Evolutionary conservation across 2,797 vertebrate genomes (phyloP), one percentile per base, ranked within the genome.

Genomic region (Dermochelys coriacea): DNA sequence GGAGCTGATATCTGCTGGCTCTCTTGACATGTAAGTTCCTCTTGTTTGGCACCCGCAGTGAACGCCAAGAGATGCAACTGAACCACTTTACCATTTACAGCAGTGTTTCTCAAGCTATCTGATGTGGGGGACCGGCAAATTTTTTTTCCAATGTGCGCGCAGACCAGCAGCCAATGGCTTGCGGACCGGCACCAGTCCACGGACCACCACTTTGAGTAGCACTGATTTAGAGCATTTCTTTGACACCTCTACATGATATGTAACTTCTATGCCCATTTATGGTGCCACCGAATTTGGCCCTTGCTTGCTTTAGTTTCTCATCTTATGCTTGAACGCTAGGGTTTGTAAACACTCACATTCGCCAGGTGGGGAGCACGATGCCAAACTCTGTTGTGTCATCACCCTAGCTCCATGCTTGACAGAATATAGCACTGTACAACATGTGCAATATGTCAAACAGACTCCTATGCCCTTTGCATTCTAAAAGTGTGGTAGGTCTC

Each of bases 301-400:
- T 88, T 83, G 78, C 84, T 84, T 55, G 29, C 49, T 51, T 78
- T 94, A 41, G 15, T 90, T 85, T 82, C 83, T 21, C 82, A 54
- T 88, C 81, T 89, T 1, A 0, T 34, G 45, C 80, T 93, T 95
- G 92, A 94, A 34, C 89, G 88, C 80, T 71, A 84, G 61, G 86
- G 82, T 93, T 88, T 93, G 93, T 88, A 96, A 95, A 91, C n/a
- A 8, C 74, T 86, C 84, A 78, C 86, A 79, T 83, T 92, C 93
- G 37, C 25, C 86, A 94, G 85, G 86, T 87, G 86, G 87, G 82
- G 68, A 88, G 50, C 11, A 21, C 57, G 86, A 0, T 1, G 78
- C 94, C 90, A 94, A 81, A 77, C 27, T 5, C 6, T 6, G 79
- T 82, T 88, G 50, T 82, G 86, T 92, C 54, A 64, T 92, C 3